Conservation (phyloP, 1,140 invertebrate species). For the Agraylea sexmaculata region DNA sequence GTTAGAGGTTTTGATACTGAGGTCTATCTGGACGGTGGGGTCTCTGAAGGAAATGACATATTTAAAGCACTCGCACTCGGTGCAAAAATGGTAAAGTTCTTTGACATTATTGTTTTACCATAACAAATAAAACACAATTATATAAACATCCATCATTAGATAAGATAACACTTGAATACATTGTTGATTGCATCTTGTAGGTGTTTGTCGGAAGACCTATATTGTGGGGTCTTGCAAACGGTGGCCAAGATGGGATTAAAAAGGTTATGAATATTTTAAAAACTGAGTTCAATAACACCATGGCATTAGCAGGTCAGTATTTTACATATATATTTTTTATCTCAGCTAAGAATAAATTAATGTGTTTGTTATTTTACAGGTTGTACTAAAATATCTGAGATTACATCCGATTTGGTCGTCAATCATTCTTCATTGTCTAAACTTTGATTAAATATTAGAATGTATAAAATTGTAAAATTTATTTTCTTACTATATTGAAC, state of each 20-base stretch:
- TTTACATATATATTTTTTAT: conserved; percentile 10
- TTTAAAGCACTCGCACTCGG: conserved; percentile 87
- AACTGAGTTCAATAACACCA: conserved; percentile 65
- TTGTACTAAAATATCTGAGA: conserved; percentile 48
- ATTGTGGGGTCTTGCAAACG: conserved; percentile 73
- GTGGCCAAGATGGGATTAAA: conserved; percentile 67
- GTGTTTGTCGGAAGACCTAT: conserved; percentile 83
- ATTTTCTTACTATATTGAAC: too few species aligned
- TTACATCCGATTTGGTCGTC: conserved; percentile 53
- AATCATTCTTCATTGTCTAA: conserved; percentile 53
- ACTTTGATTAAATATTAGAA: too few species aligned
- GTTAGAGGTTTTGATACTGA: conserved; percentile 58
- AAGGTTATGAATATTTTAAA: conserved; percentile 60
- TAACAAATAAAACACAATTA: conserved; percentile 8
- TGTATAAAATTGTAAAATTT: too few species aligned
- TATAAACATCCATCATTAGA: too few species aligned
- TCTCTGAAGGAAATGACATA: conserved; percentile 75
- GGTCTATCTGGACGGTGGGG: conserved; percentile 81
- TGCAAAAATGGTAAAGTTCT: conserved; percentile 60
- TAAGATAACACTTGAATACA: neutral
- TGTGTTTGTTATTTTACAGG: conserved; percentile 39
- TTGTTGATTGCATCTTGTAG: conserved; percentile 26
- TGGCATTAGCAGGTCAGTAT: conserved; percentile 61
- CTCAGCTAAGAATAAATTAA: too few species aligned
- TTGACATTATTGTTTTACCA: conserved; percentile 16